These are phyloP conservation scores for Sebastes dallii DNA, from an alignment of 2,797 vertebrate species.

Conservation along the genomic window DNA sequence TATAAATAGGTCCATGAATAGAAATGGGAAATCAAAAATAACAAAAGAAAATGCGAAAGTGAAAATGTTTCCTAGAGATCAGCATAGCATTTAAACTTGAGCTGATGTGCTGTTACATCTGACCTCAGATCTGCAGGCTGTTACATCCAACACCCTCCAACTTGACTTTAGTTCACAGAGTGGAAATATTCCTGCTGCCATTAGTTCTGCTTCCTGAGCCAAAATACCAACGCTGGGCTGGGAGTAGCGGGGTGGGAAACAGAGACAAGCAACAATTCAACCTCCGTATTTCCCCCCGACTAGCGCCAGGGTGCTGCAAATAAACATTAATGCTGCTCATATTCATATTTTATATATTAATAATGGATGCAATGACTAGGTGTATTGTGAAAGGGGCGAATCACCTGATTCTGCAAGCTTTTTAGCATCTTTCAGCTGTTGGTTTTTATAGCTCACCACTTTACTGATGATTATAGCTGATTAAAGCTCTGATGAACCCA, in stretches of 20 bases:
- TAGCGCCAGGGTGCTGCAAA: too few species aligned
- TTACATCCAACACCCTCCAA: neutral
- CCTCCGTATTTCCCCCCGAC: neutral
- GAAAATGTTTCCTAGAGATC: neutral
- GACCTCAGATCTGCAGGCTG: neutral
- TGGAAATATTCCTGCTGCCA: slow-evolving; percentile 26
- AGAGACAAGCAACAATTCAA: neutral
- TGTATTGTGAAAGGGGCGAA: too few species aligned
- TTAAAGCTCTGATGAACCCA: too few species aligned
- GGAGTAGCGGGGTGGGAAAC: neutral
- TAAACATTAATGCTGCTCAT: neutral
- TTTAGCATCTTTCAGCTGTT: too few species aligned
- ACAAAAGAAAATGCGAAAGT: neutral
- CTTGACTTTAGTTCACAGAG: neutral
- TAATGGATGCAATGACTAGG: neutral
- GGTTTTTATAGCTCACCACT: neutral
- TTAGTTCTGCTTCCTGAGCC: slow-evolving; percentile 37
- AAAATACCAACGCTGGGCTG: neutral
- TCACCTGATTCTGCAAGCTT: too few species aligned
- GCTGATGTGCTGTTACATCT: neutral
- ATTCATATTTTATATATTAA: neutral
- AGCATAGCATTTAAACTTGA: neutral
- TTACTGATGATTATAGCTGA: neutral
- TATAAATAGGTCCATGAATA: too few species aligned
- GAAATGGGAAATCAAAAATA: too few species aligned